Evolutionary conservation across 1,140 invertebrate genomes (phyloP), one percentile per base, ranked within the genome.

Genomic region (Ectropis grisescens): DNA sequence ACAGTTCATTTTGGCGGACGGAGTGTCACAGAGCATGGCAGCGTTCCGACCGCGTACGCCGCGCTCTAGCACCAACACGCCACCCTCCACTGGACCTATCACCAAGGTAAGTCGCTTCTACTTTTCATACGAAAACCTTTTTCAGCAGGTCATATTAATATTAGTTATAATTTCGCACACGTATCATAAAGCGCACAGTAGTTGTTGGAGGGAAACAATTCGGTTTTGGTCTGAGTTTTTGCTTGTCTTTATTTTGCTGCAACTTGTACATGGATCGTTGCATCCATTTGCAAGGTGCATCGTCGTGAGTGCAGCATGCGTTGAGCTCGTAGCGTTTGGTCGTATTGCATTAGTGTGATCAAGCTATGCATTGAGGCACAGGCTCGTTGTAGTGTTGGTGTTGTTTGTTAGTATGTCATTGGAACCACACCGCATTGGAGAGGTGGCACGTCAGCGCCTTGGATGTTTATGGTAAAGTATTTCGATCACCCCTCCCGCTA

Each of bases 1-100:
- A 85, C 95, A 98, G 87, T 98, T 98, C 86, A 97, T 98, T 79
- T 85, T 98, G 86, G 95, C 97, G 55, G 93, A 97, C 80, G 96
- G 96, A 67, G 96, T 98, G 46, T 97, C 94, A 70, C 96, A 98
- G 86, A 93, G 93, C 66, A 97, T 98, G 95, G 93, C 95, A 60
- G 93, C 94, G 56, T 98, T 98, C 89, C 93, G 92, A 83, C 86
- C 92, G 52, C 93, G 93, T 84, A 91, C 90, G 82, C 93, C 93
- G 70, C 90, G 91, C 74, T 90, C 90, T 64, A 88, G 87, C 43
- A 91, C 90, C 70, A 86, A 87, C 58, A 88, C 87, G 51, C 86
- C 87, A 57, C 85, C 85, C 41, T 85, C 85, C 53, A 87, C 87
- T 47, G 95, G 95, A 85, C 94, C 94, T 36, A 96, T 97, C 70